Evolutionary conservation across 2,113 vertebrate species (phyloP).

Genomic region (Dissostichus mawsoni): DNA sequence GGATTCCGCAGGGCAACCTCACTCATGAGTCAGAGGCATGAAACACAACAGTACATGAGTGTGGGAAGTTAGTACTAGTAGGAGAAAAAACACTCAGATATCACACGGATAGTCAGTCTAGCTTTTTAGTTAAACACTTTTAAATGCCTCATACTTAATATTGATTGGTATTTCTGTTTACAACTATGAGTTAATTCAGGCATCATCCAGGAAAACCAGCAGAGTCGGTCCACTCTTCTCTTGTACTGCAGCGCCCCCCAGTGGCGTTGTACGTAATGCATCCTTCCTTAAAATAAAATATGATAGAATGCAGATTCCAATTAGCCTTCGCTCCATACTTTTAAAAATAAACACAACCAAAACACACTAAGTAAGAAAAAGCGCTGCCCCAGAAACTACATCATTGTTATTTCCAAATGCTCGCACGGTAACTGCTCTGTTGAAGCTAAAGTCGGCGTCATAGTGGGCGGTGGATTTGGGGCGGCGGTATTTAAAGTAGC

Average conservation of each 20-base stretch:
- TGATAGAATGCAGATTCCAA: neutral
- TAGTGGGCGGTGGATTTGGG: neutral
- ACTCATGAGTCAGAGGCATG: conserved; percentile 39
- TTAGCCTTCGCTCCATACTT: neutral
- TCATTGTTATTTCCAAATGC: neutral
- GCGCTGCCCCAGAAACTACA: neutral
- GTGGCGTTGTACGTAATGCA: neutral
- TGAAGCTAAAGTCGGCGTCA: neutral
- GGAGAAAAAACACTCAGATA: neutral
- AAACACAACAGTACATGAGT: neutral
- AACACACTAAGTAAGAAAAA: neutral
- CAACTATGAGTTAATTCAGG: too few relatives aligned
- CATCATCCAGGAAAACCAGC: neutral
- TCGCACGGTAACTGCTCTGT: neutral
- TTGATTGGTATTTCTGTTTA: neutral
- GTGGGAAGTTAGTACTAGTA: neutral
- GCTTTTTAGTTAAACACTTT: neutral
- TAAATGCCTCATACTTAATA: neutral
- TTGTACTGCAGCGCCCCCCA: conserved; percentile 10
- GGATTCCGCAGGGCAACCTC: conserved; percentile 15
- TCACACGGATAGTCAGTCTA: neutral
- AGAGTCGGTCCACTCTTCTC: neutral
- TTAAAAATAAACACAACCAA: neutral
- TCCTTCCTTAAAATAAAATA: neutral
- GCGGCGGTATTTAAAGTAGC: neutral